These are phyloP conservation scores for Thinocorus orbignyianus DNA, from an alignment of 2,113 vertebrate genomes.

Conservation along the genomic window DNA sequence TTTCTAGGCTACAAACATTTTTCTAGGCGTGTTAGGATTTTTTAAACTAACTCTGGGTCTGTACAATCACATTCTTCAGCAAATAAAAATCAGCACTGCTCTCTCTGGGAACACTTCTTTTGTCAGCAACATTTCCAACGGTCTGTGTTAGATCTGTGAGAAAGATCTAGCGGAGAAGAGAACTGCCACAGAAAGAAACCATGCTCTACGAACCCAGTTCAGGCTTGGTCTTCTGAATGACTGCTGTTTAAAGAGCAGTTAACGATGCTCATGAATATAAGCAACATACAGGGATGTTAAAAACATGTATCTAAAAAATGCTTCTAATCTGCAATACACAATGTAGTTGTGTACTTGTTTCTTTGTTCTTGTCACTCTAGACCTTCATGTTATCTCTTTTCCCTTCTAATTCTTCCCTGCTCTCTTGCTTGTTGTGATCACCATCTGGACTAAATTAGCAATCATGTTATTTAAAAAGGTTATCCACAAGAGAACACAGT, in stretches of 20 bases:
- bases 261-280: not conserved
- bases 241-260: not conserved
- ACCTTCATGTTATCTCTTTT: not conserved
- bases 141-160: not conserved
- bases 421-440: not conserved
- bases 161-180: not conserved
- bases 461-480: not conserved
- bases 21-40: not conserved
- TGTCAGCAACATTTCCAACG: not conserved
- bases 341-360: not conserved
- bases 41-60: not conserved
- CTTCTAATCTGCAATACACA: not conserved
- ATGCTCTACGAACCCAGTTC: not conserved
- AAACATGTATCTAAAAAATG: not conserved
- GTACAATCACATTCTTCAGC: not conserved
- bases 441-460: not conserved
- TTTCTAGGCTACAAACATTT: not conserved
- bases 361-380: not conserved
- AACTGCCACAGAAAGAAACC: not conserved
- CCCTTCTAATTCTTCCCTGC: not conserved
- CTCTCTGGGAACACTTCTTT: not conserved
- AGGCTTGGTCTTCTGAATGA: not conserved
- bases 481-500: not conserved
- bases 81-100: not conserved
- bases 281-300: not conserved